Evolutionary conservation across 2,888 invertebrate species (phyloP).

Genomic region (Aphidoletes aphidimyza): DNA sequence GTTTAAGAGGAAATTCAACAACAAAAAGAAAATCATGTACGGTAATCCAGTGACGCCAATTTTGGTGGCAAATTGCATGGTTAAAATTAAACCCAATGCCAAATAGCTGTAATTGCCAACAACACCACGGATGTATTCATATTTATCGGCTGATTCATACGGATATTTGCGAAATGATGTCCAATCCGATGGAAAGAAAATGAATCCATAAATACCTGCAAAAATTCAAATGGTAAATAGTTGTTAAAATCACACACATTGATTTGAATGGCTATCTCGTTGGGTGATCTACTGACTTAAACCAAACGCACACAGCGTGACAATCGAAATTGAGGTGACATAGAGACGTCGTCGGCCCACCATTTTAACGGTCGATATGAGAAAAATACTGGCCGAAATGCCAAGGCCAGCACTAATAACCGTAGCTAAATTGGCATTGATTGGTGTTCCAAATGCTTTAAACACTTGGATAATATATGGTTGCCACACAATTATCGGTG

Average conservation of each 20-base stretch:
- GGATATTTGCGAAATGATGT: background rate
- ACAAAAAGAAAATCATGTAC: too few species aligned
- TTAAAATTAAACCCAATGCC: background rate
- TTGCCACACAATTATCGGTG: background rate
- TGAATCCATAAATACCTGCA: constrained; percentile 17
- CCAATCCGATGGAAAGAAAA: background rate
- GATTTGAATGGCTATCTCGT: background rate
- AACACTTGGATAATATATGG: background rate
- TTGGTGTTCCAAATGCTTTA: constrained; percentile 12
- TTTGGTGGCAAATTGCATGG: background rate
- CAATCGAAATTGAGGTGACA: background rate
- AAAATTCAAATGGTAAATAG: background rate
- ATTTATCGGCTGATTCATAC: background rate
- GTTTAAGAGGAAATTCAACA: too few species aligned
- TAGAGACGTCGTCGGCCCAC: background rate
- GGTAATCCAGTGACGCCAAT: background rate
- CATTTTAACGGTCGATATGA: background rate
- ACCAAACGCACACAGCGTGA: background rate
- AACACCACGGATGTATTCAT: background rate
- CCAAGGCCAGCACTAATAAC: background rate
- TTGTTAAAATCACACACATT: background rate
- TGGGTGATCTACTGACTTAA: background rate
- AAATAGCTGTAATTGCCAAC: background rate
- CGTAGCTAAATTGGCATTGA: background rate
- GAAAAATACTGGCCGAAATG: background rate